These are phyloP conservation scores for Equus przewalskii DNA, from an alignment of 2,113 vertebrate genomes.

Conservation along the genomic window DNA sequence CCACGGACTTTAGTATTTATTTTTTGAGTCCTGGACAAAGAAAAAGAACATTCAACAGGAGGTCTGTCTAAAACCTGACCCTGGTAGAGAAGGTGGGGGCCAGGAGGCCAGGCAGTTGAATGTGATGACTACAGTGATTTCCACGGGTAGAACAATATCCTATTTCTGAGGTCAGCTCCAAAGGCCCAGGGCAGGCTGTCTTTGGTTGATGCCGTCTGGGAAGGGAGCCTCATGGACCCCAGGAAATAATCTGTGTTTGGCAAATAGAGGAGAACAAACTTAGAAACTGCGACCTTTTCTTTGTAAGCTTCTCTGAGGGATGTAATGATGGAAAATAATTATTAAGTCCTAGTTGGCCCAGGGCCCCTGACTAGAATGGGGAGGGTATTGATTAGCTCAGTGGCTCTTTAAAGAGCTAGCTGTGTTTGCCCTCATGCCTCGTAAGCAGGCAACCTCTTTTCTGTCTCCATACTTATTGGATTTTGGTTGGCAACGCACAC, in stretches of 20 bases:
- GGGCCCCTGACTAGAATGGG: neutral
- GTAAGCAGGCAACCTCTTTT: constrained; percentile 29
- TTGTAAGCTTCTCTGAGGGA: neutral
- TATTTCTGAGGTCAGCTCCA: neutral
- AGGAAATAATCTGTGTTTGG: constrained; percentile 34
- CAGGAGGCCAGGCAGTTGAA: neutral
- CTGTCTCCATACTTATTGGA: constrained; percentile 46
- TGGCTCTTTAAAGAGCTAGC: constrained; percentile 63
- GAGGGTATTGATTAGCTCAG: constrained; percentile 53
- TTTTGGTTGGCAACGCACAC: constrained; percentile 53
- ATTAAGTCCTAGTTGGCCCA: neutral
- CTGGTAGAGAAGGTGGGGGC: neutral
- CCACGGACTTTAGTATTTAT: neutral
- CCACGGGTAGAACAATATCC: rapidly evolving
- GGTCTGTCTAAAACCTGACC: neutral
- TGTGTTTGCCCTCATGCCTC: constrained; percentile 70
- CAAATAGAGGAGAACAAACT: constrained; percentile 7
- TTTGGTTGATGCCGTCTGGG: neutral
- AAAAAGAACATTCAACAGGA: neutral
- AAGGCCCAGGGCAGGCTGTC: rapidly evolving
- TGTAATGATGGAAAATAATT: constrained; percentile 25
- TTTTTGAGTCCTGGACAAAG: neutral
- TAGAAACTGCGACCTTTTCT: neutral
- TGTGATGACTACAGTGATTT: neutral
- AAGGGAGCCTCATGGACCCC: neutral